phyloP scores from a whole-genome alignment of 2,113 vertebrate genomes.

The Chrysemys picta region DNA sequence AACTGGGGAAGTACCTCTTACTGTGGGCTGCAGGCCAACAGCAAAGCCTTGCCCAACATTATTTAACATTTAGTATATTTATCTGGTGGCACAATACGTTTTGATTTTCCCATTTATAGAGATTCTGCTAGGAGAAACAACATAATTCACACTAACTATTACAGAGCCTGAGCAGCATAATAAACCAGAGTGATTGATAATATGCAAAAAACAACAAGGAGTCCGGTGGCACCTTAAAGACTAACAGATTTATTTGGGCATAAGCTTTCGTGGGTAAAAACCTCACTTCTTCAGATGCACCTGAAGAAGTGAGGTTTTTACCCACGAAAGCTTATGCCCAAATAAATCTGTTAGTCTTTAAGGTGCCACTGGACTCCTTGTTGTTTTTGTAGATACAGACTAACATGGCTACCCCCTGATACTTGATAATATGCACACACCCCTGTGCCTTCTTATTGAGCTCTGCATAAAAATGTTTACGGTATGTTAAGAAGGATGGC shows the following conservation, averaged over 20 bases:
- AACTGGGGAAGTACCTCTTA: not conserved
- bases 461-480: slow-evolving; percentile 58
- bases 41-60: slow-evolving; percentile 47
- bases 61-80: slow-evolving; percentile 63
- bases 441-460: slow-evolving; percentile 39
- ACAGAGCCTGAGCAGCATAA: slow-evolving; percentile 52
- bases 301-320: no score
- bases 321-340: no score
- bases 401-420: no score
- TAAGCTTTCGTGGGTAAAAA: no score
- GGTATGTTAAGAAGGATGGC: slow-evolving; percentile 68
- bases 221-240: no score
- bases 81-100: slow-evolving; percentile 25
- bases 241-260: no score
- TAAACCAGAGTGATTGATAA: slow-evolving; percentile 61
- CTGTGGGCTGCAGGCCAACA: slow-evolving; percentile 34
- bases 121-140: slow-evolving; percentile 66
- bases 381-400: no score
- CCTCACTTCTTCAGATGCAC: no score
- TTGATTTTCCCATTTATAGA: slow-evolving; percentile 67
- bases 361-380: no score
- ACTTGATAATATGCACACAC: slow-evolving; percentile 22
- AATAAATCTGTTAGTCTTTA: no score
- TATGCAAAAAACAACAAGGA: not conserved
- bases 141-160: slow-evolving; percentile 52